Evolutionary conservation across 2,113 vertebrate genomes (phyloP).

Genomic region (Turnix velox): DNA sequence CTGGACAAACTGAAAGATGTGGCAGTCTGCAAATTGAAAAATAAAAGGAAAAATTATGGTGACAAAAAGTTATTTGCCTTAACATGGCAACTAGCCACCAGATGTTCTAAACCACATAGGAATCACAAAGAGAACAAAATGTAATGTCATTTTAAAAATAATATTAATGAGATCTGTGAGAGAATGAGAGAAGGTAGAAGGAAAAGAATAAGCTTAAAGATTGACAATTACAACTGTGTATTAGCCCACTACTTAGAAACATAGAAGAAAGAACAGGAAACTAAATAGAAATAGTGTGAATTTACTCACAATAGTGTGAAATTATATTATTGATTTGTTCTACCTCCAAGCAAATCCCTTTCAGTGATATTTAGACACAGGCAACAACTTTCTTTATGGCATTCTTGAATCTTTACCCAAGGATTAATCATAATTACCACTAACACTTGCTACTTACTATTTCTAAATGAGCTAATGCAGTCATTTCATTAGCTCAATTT

Average conservation of each 20-base stretch:
- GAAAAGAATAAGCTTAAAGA: neutral
- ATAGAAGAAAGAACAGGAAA: neutral
- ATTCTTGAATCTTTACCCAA: neutral
- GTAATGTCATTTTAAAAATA: neutral
- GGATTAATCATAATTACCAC: neutral
- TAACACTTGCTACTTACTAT: neutral
- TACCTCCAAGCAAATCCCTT: neutral
- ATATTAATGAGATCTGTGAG: neutral
- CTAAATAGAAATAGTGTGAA: neutral
- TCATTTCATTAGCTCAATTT: neutral
- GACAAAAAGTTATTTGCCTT: constrained; percentile 46
- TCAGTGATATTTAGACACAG: neutral
- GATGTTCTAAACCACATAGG: neutral
- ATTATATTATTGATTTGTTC: neutral
- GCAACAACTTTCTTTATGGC: neutral
- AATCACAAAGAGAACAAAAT: neutral
- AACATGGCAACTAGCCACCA: neutral
- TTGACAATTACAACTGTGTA: neutral
- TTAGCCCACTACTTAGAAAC: neutral
- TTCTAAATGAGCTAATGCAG: neutral
- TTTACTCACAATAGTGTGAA: neutral
- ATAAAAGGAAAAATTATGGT: constrained; percentile 21
- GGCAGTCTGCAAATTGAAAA: constrained; percentile 25
- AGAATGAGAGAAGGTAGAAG: neutral
- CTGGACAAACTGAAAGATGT: neutral